Percentiles rank a stretch among this genome's conserved stretches.
Evolutionary conservation across 2,797 vertebrate species (phyloP).

Genomic region (Hozukius guyotensis): DNA sequence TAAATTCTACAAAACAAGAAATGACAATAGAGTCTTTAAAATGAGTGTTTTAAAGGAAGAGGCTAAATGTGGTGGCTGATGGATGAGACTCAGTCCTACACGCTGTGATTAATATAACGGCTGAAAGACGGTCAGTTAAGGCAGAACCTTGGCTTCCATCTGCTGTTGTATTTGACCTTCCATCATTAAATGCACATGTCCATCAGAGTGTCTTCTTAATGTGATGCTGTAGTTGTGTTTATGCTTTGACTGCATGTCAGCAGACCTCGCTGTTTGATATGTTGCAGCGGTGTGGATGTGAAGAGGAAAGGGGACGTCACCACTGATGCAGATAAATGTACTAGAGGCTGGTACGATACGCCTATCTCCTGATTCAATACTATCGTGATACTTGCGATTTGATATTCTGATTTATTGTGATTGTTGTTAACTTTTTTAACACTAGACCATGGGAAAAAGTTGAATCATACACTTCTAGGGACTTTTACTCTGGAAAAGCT

Average conservation of each 20-base stretch:
- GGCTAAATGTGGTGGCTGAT: neutral
- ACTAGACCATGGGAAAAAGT: no score
- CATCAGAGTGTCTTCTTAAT: conserved; percentile 48
- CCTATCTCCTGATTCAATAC: no score
- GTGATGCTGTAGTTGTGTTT: conserved; percentile 36
- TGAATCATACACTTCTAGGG: no score
- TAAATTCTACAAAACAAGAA: neutral
- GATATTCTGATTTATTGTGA: no score
- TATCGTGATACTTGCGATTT: no score
- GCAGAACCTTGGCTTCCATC: conserved; percentile 71
- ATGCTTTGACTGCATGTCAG: conserved; percentile 53
- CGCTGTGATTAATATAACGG: conserved; percentile 80
- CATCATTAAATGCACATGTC: conserved; percentile 49
- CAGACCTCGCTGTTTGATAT: neutral
- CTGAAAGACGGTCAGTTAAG: conserved; percentile 84
- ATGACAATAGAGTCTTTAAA: conserved; percentile 6
- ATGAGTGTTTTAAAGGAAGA: neutral
- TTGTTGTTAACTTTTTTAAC: no score
- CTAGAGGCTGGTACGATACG: no score
- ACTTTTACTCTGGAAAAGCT: no score
- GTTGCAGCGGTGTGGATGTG: conserved; percentile 4
- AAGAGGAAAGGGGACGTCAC: neutral
- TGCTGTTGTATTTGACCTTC: conserved; percentile 46
- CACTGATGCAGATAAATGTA: conserved; percentile 29
- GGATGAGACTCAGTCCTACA: neutral